Base-by-base conservation (phyloP, 2,888 invertebrate genomes). In the Melipona bicolor region DNA sequence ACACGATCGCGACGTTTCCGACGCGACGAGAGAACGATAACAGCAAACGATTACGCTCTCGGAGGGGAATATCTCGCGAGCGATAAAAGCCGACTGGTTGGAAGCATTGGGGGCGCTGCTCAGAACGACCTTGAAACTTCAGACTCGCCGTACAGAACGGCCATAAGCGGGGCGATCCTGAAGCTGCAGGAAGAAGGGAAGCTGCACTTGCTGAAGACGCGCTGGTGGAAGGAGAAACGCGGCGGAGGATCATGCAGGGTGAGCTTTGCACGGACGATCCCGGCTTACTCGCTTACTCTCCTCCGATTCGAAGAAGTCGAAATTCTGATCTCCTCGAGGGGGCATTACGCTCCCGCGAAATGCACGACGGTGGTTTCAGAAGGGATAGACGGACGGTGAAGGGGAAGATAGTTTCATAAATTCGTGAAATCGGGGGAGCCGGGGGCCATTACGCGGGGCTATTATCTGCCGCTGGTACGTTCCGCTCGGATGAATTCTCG, bases 171-270 rank as follows among this genome's bases (percentile, higher is more conserved):
- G 52, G 98, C 98, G 68, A 98, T 99, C 89, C 95, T 99, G 73
- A 98, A 98, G 95, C 96, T 99, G 61, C 99, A 99, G 95, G 99
- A 99, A 95, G 98, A 98, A 94, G 99, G 99, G 67, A 97, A 97
- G 95, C 96, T 99, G 85, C 98, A 98, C 93, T 97, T 97, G 93
- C 95, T 99, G 91, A 99, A 99, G 96, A 98, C 98, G 52, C 97
- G 97, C 94, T 99, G 99, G 99, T 99, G 99, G 99, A 98, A 98
- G 94, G 98, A 98, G 95, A 98, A 97, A 95, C 96, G 98, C 52
- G 98, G 98, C 32, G 98, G 98, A 36, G 98, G 98, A 70, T 97
- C 97, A 79, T 98, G 98, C 94, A 96, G 97, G 93, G 97, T 97
- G 95, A 96, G 96, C 95, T 13, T 54, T 59, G 64, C 67, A 65